Evolutionary conservation across 2,797 vertebrate species (phyloP).

Genomic region (Lophotriccus pileatus): DNA sequence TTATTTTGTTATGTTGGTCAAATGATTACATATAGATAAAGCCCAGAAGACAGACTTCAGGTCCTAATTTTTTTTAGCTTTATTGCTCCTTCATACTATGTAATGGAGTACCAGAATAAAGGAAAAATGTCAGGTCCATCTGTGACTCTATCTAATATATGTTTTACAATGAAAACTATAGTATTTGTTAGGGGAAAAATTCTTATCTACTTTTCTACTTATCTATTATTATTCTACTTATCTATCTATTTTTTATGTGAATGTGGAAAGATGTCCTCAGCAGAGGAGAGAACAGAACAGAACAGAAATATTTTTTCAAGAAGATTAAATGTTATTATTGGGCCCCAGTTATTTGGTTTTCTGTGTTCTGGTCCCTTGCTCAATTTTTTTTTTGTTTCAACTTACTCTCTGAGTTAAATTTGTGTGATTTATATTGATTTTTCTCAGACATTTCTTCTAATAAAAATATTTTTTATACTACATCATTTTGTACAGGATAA

Average conservation of each 20-base stretch:
- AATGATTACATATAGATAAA: background rate
- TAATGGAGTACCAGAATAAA: background rate
- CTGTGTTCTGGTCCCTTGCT: background rate
- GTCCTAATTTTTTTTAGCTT: background rate
- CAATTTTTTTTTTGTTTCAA: rapidly evolving
- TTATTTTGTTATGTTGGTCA: background rate
- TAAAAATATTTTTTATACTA: background rate
- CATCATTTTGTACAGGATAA: background rate
- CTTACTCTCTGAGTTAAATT: background rate
- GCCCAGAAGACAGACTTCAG: background rate
- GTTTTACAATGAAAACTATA: background rate
- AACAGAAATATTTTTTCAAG: background rate
- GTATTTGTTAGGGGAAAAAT: rapidly evolving
- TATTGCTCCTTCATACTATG: background rate
- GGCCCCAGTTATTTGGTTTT: background rate
- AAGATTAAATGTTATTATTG: background rate
- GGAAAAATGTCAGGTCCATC: background rate
- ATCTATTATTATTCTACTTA: too few species aligned
- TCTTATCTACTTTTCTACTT: background rate
- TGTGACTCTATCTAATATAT: background rate
- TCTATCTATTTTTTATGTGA: background rate
- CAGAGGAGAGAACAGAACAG: background rate
- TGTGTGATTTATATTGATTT: background rate
- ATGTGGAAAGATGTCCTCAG: background rate
- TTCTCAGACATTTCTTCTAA: background rate